Base-by-base conservation (phyloP, 2,113 vertebrate species). In the Ictalurus furcatus region DNA sequence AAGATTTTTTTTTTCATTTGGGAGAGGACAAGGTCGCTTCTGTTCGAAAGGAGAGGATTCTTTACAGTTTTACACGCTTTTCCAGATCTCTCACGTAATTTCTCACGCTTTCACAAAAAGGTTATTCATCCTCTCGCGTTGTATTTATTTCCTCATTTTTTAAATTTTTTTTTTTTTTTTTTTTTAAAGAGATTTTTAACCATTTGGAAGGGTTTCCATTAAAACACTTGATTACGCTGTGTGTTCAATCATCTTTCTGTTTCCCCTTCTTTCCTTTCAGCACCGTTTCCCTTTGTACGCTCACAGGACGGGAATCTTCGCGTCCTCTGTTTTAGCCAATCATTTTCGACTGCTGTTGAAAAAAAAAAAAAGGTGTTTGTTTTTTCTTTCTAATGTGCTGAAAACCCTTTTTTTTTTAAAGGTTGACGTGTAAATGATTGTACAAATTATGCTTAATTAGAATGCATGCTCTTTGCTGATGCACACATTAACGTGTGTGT, bases 381-480 rank as follows among this genome's bases (percentile, higher is more conserved):
- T 63, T 85, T 83, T 83, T 16, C 44, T 14, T 28, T 12, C 30
- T 23, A 23, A 44, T 82, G 17, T 61, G 59, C 85, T 79, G 63
- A 91, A 81, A 34, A 54, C 65, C 28, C 40, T 40, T 89, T 87
- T 79, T 67, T 69, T 91, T 52, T 52, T 48, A 0, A 85, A 83
- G 78, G 63, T 69, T 48, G 81, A 89, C 1, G 16, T 92, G 92
- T 92, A 91, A 89, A 91, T 91, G 81, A 83, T 76, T 92, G 91
- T 91, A 91, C 30, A 92, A 88, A 90, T 23, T 84, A 83, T 84
- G 90, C 79, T 86, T 65, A 87, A 86, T 84, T 89, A 82, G 89
- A 89, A 84, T 52, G 90, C 92, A 92, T 92, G 92, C 87, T 90
- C 67, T 90, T 86, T 89, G 87, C 89, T 89, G 81, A 89, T 61